Evolutionary conservation across 2,113 vertebrate genomes (phyloP), one percentile per base, ranked within the genome.

Genomic region (Saimiri boliviensis): DNA sequence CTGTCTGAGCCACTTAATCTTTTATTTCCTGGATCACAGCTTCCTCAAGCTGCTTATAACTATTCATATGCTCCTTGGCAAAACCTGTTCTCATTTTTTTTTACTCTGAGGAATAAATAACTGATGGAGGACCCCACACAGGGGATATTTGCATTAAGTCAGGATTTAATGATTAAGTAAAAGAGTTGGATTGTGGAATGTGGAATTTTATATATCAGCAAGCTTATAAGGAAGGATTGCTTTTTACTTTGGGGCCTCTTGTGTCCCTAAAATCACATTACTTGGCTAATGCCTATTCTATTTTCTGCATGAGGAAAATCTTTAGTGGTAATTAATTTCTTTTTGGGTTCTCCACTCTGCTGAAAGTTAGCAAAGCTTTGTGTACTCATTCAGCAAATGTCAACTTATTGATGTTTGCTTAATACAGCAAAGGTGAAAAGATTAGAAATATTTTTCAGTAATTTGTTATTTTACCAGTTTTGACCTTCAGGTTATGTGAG

Each of bases 71-170:
- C 0, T 37, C 20, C n/a, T 70, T 73, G 37, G 32, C 37, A 68
- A 89, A 90, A 70, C 2, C 19, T 56, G 12, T 63, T 66, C 42
- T 94, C 35, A 73, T 66, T 30, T 42, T 68, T 96, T 96, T 93
- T 73, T 16, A 54, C 11, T 84, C 10, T 94, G 58, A 97, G n/a
- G 25, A 89, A 91, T 77, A 86, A 79, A 73, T 66, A 91, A 77
- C 56, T 86, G 11, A 25, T 76, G 52, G 76, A 52, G 4, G 5
- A 71, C 32, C 17, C 79, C 19, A 92, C 63, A 35, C 32, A 70
- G 16, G 4, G 16, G 16, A 37, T 73, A 47, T 37, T 84, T 80
- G 12, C 45, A n/a, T 92, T 89, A 80, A 85, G 49, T 73, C 32
- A 47, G 63, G 25, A 89, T 80, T 66, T 90, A 94, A 76, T 73